Percentiles rank a stretch among this genome's conserved stretches.
Evolutionary conservation across 2,113 vertebrate species (phyloP).

Genomic region (Hydrolagus affinis): DNA sequence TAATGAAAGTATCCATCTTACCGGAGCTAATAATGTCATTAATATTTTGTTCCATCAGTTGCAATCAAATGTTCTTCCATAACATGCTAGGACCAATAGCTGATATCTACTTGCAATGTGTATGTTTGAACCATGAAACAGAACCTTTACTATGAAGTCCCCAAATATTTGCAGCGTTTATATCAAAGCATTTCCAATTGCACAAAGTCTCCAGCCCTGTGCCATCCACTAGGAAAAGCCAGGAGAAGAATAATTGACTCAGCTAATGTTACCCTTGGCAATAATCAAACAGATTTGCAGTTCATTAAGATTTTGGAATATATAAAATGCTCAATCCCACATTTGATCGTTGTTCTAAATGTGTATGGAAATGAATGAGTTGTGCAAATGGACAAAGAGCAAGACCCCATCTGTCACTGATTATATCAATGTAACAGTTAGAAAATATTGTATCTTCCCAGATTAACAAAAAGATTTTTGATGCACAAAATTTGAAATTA

Average conservation of each 20-base stretch:
- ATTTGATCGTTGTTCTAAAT: constrained; percentile 53
- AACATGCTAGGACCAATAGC: not conserved
- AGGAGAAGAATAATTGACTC: constrained; percentile 67
- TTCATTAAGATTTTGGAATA: constrained; percentile 46
- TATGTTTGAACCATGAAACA: not conserved
- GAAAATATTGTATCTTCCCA: constrained; percentile 16
- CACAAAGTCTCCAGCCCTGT: constrained; percentile 51
- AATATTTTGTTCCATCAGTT: not conserved
- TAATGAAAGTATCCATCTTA: not conserved
- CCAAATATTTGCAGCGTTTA: not conserved
- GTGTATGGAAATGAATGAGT: constrained; percentile 48
- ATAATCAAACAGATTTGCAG: constrained; percentile 65
- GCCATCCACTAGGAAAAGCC: constrained; percentile 65
- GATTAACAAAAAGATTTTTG: not conserved
- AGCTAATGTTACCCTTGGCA: constrained; percentile 68
- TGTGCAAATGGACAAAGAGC: constrained; percentile 45
- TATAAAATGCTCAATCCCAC: constrained; percentile 46
- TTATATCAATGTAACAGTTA: not conserved
- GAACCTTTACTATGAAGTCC: not conserved
- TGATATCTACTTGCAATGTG: not conserved
- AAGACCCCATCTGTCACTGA: not conserved
- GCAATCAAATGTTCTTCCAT: not conserved
- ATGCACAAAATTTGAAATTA: constrained; percentile 19
- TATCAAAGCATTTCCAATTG: not conserved
- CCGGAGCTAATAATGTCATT: not conserved